phyloP scores from a whole-genome alignment of 2,888 invertebrate genomes.

The Iselma pallidipennis region DNA sequence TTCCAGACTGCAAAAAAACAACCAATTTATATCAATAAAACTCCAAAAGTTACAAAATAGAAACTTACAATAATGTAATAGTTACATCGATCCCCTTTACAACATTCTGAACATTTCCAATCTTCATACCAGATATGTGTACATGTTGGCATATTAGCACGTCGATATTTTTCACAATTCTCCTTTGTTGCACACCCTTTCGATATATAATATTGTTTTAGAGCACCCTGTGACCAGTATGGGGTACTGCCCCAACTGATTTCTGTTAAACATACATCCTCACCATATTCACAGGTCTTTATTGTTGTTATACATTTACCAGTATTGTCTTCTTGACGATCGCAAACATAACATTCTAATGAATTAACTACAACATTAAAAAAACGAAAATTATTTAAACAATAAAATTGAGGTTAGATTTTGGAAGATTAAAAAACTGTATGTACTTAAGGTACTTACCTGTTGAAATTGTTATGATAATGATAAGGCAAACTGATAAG shows the following conservation, averaged over 20 bases:
- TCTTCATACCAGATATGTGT: constrained; percentile 95
- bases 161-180: constrained; percentile 74
- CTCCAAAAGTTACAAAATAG: neutral
- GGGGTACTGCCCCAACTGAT: constrained; percentile 96
- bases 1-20: neutral
- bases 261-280: constrained; percentile 86
- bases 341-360: constrained; percentile 95
- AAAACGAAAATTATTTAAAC: neutral
- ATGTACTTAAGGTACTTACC: constrained; percentile 20
- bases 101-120: constrained; percentile 96
- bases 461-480: constrained; percentile 22
- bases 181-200: constrained; percentile 85
- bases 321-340: constrained; percentile 87
- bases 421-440: neutral
- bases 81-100: constrained; percentile 94
- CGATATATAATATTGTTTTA: constrained; percentile 91
- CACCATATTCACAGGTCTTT: constrained; percentile 83
- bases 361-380: constrained; percentile 37
- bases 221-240: constrained; percentile 91
- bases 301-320: constrained; percentile 93
- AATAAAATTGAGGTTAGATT: neutral
- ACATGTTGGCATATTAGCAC: constrained; percentile 75
- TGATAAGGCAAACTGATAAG: constrained; percentile 25
- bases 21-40: neutral
- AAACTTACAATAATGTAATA: constrained; percentile 88